phyloP scores from a whole-genome alignment of 2,888 invertebrate species.

The Hecatera dysodea region DNA sequence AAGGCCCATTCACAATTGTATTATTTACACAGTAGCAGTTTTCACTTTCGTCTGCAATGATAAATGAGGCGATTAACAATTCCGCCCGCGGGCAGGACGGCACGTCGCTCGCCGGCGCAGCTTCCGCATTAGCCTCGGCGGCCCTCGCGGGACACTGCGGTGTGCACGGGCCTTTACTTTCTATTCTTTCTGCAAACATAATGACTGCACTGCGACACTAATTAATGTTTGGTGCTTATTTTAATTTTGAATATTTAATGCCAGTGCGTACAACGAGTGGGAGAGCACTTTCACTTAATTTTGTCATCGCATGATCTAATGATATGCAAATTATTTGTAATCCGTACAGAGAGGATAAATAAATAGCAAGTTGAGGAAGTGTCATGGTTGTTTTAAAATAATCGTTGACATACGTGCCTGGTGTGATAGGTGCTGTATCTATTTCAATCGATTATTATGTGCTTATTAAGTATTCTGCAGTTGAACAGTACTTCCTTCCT shows the following conservation, averaged over 20 bases:
- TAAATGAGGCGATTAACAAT: slow-evolving; percentile 83
- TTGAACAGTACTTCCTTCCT: slow-evolving; percentile 72
- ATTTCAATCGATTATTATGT: slow-evolving; percentile 50
- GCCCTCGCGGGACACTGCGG: slow-evolving; percentile 73
- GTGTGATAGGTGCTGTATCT: slow-evolving; percentile 54
- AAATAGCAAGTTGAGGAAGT: slow-evolving; percentile 53
- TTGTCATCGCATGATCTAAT: slow-evolving; percentile 62
- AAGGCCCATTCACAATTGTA: slow-evolving; percentile 69
- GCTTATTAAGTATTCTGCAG: slow-evolving; percentile 68
- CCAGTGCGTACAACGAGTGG: slow-evolving; percentile 67
- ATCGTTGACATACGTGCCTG: slow-evolving; percentile 57
- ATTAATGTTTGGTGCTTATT: slow-evolving; percentile 75
- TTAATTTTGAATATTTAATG: slow-evolving; percentile 74
- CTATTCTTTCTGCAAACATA: slow-evolving; percentile 70
- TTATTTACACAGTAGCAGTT: slow-evolving; percentile 78
- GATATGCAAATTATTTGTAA: slow-evolving; percentile 52
- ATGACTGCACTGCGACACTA: slow-evolving; percentile 69
- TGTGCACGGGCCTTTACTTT: slow-evolving; percentile 75
- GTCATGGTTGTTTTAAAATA: slow-evolving; percentile 38
- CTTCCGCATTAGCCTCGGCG: slow-evolving; percentile 79
- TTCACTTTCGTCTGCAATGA: slow-evolving; percentile 85
- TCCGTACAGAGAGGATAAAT: slow-evolving; percentile 46
- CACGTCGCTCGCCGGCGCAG: slow-evolving; percentile 74
- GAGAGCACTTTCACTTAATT: slow-evolving; percentile 74
- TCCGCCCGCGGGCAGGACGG: slow-evolving; percentile 82